Evolutionary conservation across 2,797 vertebrate genomes (phyloP).

Genomic region (Danio jaintianensis): DNA sequence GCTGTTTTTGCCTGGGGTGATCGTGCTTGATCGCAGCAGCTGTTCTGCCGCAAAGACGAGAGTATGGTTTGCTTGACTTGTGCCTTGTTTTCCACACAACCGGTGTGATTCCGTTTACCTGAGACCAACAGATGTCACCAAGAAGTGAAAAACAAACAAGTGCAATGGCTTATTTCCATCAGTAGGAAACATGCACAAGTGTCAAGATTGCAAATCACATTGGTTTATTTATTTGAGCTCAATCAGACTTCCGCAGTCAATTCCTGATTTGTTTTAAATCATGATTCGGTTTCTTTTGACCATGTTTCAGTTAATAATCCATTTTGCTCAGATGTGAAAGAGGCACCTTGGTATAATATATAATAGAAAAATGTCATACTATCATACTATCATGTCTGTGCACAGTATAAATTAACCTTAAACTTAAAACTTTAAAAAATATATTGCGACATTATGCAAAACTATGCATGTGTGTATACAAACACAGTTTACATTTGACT

Average conservation of each 20-base stretch:
- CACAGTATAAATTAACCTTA: neutral
- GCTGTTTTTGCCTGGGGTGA: slow-evolving; percentile 31
- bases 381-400: neutral
- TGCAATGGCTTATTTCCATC: slow-evolving; percentile 24
- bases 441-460: neutral
- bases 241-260: neutral
- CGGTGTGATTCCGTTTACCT: slow-evolving; percentile 54
- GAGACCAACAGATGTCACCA: slow-evolving; percentile 47
- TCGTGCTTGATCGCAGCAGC: slow-evolving; percentile 47
- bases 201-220: slow-evolving; percentile 8
- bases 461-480: too few relatives aligned
- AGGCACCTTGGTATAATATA: neutral
- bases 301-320: neutral
- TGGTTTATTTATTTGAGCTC: slow-evolving; percentile 3
- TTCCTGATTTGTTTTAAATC: neutral
- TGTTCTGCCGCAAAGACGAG: slow-evolving; percentile 31
- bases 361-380: neutral
- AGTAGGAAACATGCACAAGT: slow-evolving; percentile 8
- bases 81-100: slow-evolving; percentile 50
- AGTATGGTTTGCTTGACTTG: slow-evolving; percentile 19
- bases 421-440: neutral
- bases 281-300: neutral
- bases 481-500: neutral
- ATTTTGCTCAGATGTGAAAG: neutral
- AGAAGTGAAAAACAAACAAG: slow-evolving; percentile 50